A percentile compares a stretch with the other conserved stretches of the same genome.
Evolutionary conservation across 2,113 vertebrate species (phyloP).

Genomic region (Benitochromis conjunctus): DNA sequence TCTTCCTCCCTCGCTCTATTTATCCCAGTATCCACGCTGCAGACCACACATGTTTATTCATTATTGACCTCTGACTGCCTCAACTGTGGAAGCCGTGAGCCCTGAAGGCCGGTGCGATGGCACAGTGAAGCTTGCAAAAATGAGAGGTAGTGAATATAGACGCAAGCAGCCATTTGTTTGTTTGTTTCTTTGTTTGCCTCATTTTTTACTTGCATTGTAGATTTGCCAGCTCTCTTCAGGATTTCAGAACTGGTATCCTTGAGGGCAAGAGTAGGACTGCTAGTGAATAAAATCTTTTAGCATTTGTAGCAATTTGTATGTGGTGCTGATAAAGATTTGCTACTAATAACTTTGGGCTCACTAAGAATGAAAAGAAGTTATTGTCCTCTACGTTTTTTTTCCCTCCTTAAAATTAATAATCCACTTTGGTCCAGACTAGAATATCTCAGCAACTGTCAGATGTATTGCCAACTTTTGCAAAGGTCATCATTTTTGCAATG

Average conservation of each 20-base stretch:
- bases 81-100: constrained; percentile 15
- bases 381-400: neutral
- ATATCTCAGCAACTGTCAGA: neutral
- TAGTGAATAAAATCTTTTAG: neutral
- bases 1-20: constrained; percentile 54
- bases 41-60: constrained; percentile 72
- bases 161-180: constrained; percentile 25
- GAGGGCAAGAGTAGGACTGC: neutral
- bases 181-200: constrained; percentile 23
- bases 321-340: neutral
- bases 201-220: neutral
- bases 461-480: neutral
- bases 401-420: neutral
- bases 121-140: constrained; percentile 32
- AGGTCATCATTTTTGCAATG: neutral
- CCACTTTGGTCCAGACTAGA: neutral
- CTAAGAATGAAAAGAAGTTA: neutral
- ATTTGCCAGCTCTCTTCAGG: constrained; percentile 2
- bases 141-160: constrained; percentile 51
- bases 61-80: constrained; percentile 65
- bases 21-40: constrained; percentile 39
- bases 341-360: neutral
- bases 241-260: neutral
- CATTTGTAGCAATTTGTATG: neutral
- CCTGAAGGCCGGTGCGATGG: constrained; percentile 34